phyloP scores from a whole-genome alignment of 2,113 vertebrate genomes.

The Grammomys surdaster region DNA sequence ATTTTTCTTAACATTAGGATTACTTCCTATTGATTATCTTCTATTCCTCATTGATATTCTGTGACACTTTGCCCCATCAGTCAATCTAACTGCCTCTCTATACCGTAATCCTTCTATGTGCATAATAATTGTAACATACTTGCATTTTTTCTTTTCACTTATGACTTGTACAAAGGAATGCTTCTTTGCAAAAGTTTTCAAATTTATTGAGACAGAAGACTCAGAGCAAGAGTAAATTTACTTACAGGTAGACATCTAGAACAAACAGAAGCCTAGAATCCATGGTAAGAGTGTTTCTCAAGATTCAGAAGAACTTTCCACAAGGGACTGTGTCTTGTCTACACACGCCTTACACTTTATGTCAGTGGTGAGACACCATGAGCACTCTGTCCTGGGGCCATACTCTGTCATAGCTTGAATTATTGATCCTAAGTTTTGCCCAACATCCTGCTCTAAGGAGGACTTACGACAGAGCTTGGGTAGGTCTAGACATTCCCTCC shows the following conservation, averaged over 20 bases:
- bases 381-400: neutral
- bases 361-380: accelerated
- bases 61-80: neutral
- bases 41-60: neutral
- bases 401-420: neutral
- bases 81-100: neutral
- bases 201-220: neutral
- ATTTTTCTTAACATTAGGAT: neutral
- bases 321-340: neutral
- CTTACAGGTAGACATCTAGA: neutral
- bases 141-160: neutral
- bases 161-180: neutral
- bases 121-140: neutral
- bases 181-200: neutral
- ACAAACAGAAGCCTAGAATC: neutral
- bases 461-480: neutral
- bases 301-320: neutral
- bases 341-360: neutral
- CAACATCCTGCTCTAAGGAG: neutral
- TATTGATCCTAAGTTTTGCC: neutral
- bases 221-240: neutral
- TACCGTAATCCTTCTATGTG: neutral
- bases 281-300: too few relatives aligned
- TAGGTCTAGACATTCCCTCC: neutral
- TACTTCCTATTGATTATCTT: neutral